phyloP scores from a whole-genome alignment of 2,888 invertebrate species.

The Pegoplata infirma region DNA sequence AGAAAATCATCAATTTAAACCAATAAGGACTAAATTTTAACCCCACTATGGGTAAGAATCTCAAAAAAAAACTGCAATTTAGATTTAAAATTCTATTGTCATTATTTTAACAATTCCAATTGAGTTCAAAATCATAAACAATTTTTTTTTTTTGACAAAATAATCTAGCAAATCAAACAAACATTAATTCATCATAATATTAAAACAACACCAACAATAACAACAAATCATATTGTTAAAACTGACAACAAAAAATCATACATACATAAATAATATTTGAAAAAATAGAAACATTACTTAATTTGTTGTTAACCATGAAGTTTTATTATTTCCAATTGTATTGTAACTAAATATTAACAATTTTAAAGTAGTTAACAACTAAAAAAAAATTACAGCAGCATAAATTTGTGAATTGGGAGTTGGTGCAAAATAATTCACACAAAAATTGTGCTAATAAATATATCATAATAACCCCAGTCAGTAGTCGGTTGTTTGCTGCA shows the following conservation, averaged over 20 bases:
- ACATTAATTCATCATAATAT: slow-evolving; percentile 54
- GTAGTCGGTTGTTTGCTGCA: not conserved
- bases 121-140: not conserved
- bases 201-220: slow-evolving; percentile 26
- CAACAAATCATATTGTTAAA: slow-evolving; percentile 14
- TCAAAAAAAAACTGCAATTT: too few species aligned
- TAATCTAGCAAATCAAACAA: slow-evolving; percentile 55
- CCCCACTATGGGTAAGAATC: too few species aligned
- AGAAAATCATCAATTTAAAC: too few species aligned
- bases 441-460: slow-evolving; percentile 59
- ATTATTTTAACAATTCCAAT: not conserved
- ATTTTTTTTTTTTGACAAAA: slow-evolving; percentile 39
- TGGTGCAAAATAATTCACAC: slow-evolving; percentile 63
- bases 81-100: too few species aligned
- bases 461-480: slow-evolving; percentile 48
- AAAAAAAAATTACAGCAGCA: not conserved
- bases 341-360: not conserved
- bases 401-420: slow-evolving; percentile 59
- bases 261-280: slow-evolving; percentile 27
- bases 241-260: slow-evolving; percentile 31
- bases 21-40: too few species aligned
- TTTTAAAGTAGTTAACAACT: slow-evolving; percentile 9
- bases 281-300: slow-evolving; percentile 62
- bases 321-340: slow-evolving; percentile 45
- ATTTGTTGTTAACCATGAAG: slow-evolving; percentile 64